These are phyloP conservation scores for Drosophila kambysellisi DNA, from an alignment of 2,888 invertebrate genomes.

Conservation along the genomic window DNA sequence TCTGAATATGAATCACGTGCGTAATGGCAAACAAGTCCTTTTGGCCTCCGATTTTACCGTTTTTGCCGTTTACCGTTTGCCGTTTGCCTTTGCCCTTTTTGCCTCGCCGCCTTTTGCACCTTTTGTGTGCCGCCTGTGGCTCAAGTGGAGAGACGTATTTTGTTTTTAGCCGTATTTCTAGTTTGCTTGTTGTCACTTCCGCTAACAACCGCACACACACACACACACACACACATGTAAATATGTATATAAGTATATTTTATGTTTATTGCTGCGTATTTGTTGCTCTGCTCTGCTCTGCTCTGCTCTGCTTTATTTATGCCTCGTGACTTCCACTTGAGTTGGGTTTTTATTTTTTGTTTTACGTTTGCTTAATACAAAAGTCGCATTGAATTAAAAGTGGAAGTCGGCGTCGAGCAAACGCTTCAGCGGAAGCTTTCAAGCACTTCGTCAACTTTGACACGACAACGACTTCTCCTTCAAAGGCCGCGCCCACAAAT, in stretches of 20 bases:
- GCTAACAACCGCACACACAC: slow-evolving; percentile 44
- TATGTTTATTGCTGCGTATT: slow-evolving; percentile 54
- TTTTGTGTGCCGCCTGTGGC: slow-evolving; percentile 20
- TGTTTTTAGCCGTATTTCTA: slow-evolving; percentile 47
- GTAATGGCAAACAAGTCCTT: slow-evolving; percentile 66
- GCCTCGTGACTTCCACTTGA: slow-evolving; percentile 39
- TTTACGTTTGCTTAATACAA: slow-evolving; percentile 63
- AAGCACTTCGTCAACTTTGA: slow-evolving; percentile 73
- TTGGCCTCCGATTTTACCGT: slow-evolving; percentile 27
- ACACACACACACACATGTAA: slow-evolving; percentile 12
- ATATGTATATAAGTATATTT: slow-evolving; percentile 38
- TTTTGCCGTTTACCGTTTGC: slow-evolving; percentile 1
- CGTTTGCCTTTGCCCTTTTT: background rate
- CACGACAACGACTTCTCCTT: slow-evolving; percentile 9
- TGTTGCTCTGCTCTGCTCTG: slow-evolving; percentile 29
- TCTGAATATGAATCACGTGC: slow-evolving; percentile 78
- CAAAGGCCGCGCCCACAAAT: slow-evolving; percentile 63
- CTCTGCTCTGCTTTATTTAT: slow-evolving; percentile 61
- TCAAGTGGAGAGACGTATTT: slow-evolving; percentile 76
- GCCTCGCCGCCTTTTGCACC: slow-evolving; percentile 4
- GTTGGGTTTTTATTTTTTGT: slow-evolving; percentile 19
- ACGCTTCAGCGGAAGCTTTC: slow-evolving; percentile 69
- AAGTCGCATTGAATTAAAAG: slow-evolving; percentile 68
- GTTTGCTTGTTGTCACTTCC: slow-evolving; percentile 65
- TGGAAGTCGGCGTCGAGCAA: slow-evolving; percentile 57